Conservation (phyloP, 2,797 vertebrate genomes). For the Hyperoplus lanceolatus region DNA sequence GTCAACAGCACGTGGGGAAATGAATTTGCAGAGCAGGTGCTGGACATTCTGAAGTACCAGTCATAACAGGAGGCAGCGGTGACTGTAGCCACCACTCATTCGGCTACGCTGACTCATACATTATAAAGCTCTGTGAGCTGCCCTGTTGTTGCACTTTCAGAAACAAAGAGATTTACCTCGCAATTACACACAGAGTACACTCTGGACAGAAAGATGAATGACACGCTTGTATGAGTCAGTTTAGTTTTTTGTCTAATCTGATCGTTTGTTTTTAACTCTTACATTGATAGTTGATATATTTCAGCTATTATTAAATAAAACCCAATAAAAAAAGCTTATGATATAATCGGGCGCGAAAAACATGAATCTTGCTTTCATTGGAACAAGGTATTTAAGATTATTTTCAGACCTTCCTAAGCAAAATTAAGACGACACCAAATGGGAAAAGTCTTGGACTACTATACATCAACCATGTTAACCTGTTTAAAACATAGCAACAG, state of each 20-base stretch:
- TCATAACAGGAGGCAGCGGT: slow-evolving; percentile 56
- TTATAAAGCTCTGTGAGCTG: slow-evolving; percentile 27
- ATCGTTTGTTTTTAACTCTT: neutral
- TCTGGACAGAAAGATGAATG: slow-evolving; percentile 13
- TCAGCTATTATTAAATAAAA: slow-evolving; percentile 2
- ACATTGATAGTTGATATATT: slow-evolving; percentile 4
- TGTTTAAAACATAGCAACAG: slow-evolving; percentile 34
- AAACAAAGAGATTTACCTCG: slow-evolving; percentile 26
- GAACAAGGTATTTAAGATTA: neutral
- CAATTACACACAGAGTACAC: neutral
- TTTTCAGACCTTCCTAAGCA: slow-evolving; percentile 28
- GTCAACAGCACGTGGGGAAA: slow-evolving; percentile 57
- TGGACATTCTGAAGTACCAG: slow-evolving; percentile 41
- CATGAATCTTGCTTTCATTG: neutral
- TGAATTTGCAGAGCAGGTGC: slow-evolving; percentile 61
- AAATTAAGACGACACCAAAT: slow-evolving; percentile 1
- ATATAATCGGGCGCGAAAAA: neutral
- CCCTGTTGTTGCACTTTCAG: slow-evolving; percentile 2
- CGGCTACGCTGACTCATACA: slow-evolving; percentile 58
- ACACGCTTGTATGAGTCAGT: neutral
- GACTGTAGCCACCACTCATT: slow-evolving; percentile 57
- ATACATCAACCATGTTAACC: slow-evolving; percentile 12
- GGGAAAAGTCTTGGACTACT: neutral
- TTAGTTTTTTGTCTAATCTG: neutral
- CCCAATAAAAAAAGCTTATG: neutral